A percentile compares a stretch with the other conserved stretches of the same genome.
These are phyloP conservation scores for Lanius collurio DNA, from an alignment of 2,113 vertebrate species.

Conservation along the genomic window DNA sequence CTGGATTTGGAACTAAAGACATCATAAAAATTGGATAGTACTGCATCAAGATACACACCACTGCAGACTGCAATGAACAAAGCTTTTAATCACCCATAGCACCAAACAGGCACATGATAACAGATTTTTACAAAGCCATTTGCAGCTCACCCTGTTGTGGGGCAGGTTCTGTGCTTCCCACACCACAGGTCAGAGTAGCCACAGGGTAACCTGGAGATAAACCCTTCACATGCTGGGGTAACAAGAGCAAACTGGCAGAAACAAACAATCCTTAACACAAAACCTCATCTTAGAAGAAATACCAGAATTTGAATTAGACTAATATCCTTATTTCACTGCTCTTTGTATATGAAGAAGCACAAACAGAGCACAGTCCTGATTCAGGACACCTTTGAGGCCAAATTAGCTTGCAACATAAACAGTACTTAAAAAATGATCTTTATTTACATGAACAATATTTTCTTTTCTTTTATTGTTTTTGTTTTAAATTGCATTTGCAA, in stretches of 20 bases:
- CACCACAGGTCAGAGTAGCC: background rate
- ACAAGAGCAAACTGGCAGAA: background rate
- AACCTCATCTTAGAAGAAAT: background rate
- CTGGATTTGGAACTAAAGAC: background rate
- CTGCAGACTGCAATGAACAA: background rate
- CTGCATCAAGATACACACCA: background rate
- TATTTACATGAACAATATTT: background rate
- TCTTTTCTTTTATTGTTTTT: background rate
- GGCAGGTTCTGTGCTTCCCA: background rate
- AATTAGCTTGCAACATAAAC: background rate
- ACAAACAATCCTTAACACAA: background rate
- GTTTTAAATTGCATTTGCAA: background rate
- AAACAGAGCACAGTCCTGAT: background rate
- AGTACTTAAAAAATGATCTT: background rate
- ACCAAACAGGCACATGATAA: background rate
- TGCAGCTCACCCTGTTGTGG: background rate
- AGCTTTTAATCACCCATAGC: background rate
- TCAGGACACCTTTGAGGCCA: background rate
- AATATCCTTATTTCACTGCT: background rate
- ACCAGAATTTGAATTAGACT: background rate
- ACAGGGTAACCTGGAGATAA: background rate
- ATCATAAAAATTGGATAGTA: background rate
- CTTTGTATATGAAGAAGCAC: accelerated
- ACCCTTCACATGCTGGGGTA: background rate
- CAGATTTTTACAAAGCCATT: background rate